These are phyloP conservation scores for Pangasius larnaudii DNA, from an alignment of 2,797 vertebrate species.

Conservation along the genomic window DNA sequence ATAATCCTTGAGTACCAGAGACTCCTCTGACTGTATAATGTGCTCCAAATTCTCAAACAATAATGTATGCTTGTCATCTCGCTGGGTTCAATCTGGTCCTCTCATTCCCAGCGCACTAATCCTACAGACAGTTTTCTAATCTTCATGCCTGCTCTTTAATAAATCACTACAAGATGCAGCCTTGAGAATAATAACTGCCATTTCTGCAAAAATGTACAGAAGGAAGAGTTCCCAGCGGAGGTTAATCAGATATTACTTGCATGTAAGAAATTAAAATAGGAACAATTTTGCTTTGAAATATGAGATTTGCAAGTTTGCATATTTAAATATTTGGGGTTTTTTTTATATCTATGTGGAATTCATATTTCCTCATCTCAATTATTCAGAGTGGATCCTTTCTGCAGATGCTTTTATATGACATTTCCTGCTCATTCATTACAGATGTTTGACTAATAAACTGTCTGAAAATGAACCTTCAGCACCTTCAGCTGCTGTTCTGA, in stretches of 20 bases:
- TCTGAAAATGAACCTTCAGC: slow-evolving; percentile 16
- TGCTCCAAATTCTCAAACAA: neutral
- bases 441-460: slow-evolving; percentile 33
- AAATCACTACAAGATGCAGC: slow-evolving; percentile 16
- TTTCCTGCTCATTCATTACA: slow-evolving; percentile 32
- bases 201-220: neutral
- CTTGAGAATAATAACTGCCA: slow-evolving; percentile 14
- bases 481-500: neutral
- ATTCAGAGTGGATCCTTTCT: neutral
- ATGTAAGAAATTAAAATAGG: slow-evolving; percentile 12
- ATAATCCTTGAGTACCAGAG: slow-evolving; percentile 13
- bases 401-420: slow-evolving; percentile 20
- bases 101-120: slow-evolving; percentile 17
- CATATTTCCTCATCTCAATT: neutral
- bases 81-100: slow-evolving; percentile 22
- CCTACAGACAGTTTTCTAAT: slow-evolving; percentile 17
- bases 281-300: neutral
- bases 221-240: neutral
- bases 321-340: too few relatives aligned
- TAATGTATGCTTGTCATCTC: slow-evolving; percentile 8
- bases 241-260: slow-evolving; percentile 19
- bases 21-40: neutral
- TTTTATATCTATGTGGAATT: neutral
- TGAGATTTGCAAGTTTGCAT: neutral
- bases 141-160: slow-evolving; percentile 6